These are phyloP conservation scores for Microvelia longipes DNA, from an alignment of 1,140 invertebrate species.

Conservation along the genomic window DNA sequence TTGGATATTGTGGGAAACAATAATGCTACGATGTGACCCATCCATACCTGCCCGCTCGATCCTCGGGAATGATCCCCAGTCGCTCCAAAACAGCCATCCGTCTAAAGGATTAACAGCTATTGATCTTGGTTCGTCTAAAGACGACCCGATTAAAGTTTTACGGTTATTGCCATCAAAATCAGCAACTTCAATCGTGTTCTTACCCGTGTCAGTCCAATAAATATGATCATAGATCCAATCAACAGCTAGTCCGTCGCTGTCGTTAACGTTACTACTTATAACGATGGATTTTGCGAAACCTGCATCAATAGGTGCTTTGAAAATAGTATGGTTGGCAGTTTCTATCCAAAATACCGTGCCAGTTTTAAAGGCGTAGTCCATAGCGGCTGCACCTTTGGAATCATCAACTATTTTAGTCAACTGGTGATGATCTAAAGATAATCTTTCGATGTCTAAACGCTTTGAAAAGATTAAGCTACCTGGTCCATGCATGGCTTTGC, in stretches of 20 bases:
- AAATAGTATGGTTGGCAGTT: constrained; percentile 56
- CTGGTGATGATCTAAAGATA: constrained; percentile 70
- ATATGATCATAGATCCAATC: constrained; percentile 95
- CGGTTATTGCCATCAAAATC: constrained; percentile 73
- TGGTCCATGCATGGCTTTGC: constrained; percentile 48
- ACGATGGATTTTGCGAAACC: constrained; percentile 63
- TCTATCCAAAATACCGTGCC: constrained; percentile 94
- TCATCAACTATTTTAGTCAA: constrained; percentile 76
- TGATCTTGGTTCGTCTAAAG: constrained; percentile 79
- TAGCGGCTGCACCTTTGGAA: constrained; percentile 67
- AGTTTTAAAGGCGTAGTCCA: constrained; percentile 79
- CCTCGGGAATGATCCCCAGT: constrained; percentile 74
- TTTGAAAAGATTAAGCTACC: constrained; percentile 61
- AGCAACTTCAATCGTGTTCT: constrained; percentile 73
- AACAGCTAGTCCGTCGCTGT: constrained; percentile 79
- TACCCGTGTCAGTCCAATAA: constrained; percentile 88
- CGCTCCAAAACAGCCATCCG: constrained; percentile 93
- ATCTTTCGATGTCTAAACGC: constrained; percentile 74
- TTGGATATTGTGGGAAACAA: constrained; percentile 73
- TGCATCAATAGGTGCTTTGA: constrained; percentile 70
- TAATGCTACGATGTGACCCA: constrained; percentile 66
- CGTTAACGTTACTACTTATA: constrained; percentile 35
- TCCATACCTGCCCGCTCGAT: constrained; percentile 91
- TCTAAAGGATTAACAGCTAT: constrained; percentile 91
- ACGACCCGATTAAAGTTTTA: constrained; percentile 64